These are phyloP conservation scores for Lasius fuliginosus DNA, from an alignment of 2,888 invertebrate species.

Conservation along the genomic window DNA sequence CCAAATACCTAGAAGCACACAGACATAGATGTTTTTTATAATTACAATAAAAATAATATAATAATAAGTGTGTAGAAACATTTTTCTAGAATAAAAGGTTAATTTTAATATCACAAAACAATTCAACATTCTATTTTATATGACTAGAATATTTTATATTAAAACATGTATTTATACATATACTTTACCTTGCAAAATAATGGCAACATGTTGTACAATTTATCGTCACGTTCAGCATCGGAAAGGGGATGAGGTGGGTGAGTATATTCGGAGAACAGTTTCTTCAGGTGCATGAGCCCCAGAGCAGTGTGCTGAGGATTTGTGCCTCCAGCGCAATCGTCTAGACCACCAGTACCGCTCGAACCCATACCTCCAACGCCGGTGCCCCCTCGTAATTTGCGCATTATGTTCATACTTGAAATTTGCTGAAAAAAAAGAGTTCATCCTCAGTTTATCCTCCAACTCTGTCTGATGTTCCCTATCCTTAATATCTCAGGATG, in stretches of 20 bases:
- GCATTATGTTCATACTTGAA: slow-evolving; percentile 94
- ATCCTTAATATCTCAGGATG: neutral
- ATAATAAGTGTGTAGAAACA: neutral
- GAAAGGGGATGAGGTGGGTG: slow-evolving; percentile 94
- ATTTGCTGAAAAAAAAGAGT: slow-evolving; percentile 62
- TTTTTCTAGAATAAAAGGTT: neutral
- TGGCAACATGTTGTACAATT: slow-evolving; percentile 98
- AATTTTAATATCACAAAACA: neutral
- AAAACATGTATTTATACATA: neutral
- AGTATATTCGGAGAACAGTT: slow-evolving; percentile 97
- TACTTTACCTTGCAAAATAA: slow-evolving; percentile 96
- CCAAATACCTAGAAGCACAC: slow-evolving; percentile 93
- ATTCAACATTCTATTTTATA: neutral
- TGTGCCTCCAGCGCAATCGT: slow-evolving; percentile 88
- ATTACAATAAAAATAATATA: neutral
- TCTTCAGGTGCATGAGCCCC: slow-evolving; percentile 98
- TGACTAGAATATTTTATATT: neutral
- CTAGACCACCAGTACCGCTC: slow-evolving; percentile 87
- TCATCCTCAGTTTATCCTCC: neutral
- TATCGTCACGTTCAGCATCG: slow-evolving; percentile 95
- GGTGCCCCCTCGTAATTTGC: slow-evolving; percentile 92
- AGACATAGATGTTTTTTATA: neutral
- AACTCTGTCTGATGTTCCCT: neutral
- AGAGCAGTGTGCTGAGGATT: slow-evolving; percentile 94
- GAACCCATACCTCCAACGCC: slow-evolving; percentile 87